Conservation (phyloP, 2,797 vertebrate species). For the Limnodromus scolopaceus region DNA sequence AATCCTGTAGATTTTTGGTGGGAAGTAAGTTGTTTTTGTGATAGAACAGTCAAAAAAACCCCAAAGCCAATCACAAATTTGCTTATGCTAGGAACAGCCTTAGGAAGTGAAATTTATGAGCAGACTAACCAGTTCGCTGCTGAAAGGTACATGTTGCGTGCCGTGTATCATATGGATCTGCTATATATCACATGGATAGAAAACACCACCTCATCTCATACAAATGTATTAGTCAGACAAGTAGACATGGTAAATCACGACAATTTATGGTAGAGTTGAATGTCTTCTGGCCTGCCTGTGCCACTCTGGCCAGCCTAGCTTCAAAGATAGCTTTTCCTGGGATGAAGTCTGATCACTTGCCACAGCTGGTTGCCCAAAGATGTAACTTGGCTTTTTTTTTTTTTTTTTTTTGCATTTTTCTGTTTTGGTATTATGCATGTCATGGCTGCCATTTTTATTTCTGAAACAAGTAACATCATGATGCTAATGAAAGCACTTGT, state of each 20-base stretch:
- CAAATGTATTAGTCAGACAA: background rate
- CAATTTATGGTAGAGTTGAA: background rate
- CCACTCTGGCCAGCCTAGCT: background rate
- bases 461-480: background rate
- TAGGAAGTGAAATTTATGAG: background rate
- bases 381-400: constrained; percentile 24
- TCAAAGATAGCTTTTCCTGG: constrained; percentile 10
- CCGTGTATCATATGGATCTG: background rate
- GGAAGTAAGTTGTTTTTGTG: background rate
- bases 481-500: background rate
- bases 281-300: background rate
- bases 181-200: background rate
- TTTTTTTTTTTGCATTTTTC: background rate
- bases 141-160: background rate
- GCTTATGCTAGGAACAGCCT: background rate
- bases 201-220: background rate
- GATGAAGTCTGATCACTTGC: background rate
- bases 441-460: background rate
- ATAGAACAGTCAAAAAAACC: background rate
- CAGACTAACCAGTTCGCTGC: background rate
- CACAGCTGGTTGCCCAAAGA: constrained; percentile 28
- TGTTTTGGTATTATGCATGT: background rate
- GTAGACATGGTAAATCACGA: background rate
- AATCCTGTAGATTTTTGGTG: background rate
- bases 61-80: background rate